These are phyloP conservation scores for Synergus japonicus DNA, from an alignment of 2,888 invertebrate genomes.

Conservation along the genomic window DNA sequence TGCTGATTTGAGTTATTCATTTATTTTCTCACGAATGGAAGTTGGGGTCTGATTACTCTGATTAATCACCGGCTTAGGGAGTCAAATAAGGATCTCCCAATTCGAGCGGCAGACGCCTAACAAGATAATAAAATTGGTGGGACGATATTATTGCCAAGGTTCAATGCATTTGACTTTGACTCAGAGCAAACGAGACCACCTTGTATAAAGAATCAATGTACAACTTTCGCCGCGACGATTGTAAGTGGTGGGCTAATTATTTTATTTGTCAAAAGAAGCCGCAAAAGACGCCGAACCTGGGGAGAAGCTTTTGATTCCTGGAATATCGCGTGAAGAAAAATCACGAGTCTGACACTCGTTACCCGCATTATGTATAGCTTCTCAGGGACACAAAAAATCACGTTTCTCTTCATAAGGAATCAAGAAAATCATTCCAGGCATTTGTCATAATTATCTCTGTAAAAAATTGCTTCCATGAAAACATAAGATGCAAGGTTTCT, in stretches of 20 bases:
- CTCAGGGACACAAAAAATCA: slow-evolving; percentile 13
- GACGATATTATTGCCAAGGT: slow-evolving; percentile 58
- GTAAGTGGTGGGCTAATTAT: slow-evolving; percentile 41
- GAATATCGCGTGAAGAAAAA: slow-evolving; percentile 48
- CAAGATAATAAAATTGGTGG: slow-evolving; percentile 65
- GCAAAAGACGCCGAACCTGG: slow-evolving; percentile 52
- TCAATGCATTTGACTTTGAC: slow-evolving; percentile 65
- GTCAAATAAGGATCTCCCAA: slow-evolving; percentile 44
- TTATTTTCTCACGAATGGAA: slow-evolving; percentile 14
- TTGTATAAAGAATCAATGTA: slow-evolving; percentile 49
- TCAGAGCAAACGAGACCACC: slow-evolving; percentile 62
- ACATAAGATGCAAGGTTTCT: neutral
- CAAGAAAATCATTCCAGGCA: neutral
- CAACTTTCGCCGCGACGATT: slow-evolving; percentile 40
- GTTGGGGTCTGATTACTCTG: slow-evolving; percentile 38
- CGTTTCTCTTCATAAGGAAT: neutral
- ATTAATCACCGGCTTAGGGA: slow-evolving; percentile 32
- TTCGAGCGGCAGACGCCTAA: slow-evolving; percentile 58
- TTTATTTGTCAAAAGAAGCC: slow-evolving; percentile 45
- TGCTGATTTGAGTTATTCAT: neutral
- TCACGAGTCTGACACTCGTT: slow-evolving; percentile 37
- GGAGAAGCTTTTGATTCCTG: slow-evolving; percentile 43
- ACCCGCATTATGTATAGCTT: slow-evolving; percentile 18
- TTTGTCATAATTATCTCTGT: neutral
- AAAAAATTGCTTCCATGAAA: neutral